Evolutionary conservation across 2,888 invertebrate genomes (phyloP), one percentile per base, ranked within the genome.

Genomic region (Torymus texanus): DNA sequence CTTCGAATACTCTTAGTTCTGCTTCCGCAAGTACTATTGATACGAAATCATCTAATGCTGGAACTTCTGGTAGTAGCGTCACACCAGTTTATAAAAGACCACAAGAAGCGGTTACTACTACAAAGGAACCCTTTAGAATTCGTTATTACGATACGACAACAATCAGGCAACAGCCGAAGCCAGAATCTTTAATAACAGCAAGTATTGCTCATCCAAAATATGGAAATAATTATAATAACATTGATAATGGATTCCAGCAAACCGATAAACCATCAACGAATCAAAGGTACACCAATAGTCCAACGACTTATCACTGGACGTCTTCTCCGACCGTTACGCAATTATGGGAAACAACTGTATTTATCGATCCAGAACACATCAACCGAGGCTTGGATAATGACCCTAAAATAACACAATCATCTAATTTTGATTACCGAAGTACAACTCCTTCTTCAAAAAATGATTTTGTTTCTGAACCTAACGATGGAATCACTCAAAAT

Each of bases 361-460:
- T 92, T 82, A 90, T 95, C 10, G 94, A 95, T 88, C 95, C 96
- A 0, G 92, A 94, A 51, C 93, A 93, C 29, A 92, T 95, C 16
- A 96, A 96, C 85, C 94, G 95, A 78, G 94, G 93, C 0, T 86
- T 94, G 11, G 91, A 91, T 84, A 85, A 83, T 0, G 91, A 92
- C 82, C 79, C 82, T 21, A 80, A 73, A 63, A 71, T 74, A 29
- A 66, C 66, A 11, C 68, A 75, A 5, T 29, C 75, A 18, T 78
- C 84, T n/a, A 83, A 84, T 79, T 90, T 81, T 62, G 87, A 81
- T 85, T 89, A 80, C 55, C 73, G 78, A 75, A 81, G 78, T 71
- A 76, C 79, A 2, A 75, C 79, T 11, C 71, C 83, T 1, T 77
- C 80, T 0, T 16, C 79, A 1, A 83, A 51, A 75, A 79, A 82